Conservation (phyloP, 1,140 invertebrate species). For the Anoplolepis gracilipes region DNA sequence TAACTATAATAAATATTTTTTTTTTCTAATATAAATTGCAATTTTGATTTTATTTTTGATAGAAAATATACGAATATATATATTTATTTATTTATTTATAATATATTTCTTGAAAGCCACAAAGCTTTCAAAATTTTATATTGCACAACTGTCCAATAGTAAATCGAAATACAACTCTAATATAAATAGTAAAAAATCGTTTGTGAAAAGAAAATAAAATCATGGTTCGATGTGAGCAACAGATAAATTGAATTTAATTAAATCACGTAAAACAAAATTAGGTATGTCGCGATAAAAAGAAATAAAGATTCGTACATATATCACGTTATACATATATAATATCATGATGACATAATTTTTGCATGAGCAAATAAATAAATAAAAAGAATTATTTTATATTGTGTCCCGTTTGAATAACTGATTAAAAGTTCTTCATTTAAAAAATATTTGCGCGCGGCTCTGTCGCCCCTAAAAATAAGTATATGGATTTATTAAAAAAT, state of each 20-base stretch:
- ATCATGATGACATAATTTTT: constrained; percentile 32
- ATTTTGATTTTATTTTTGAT: constrained; percentile 23
- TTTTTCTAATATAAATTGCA: not conserved
- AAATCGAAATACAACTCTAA: constrained; percentile 40
- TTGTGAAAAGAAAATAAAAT: constrained; percentile 34
- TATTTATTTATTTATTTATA: constrained; percentile 49
- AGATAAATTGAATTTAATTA: constrained; percentile 21
- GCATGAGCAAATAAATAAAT: not conserved
- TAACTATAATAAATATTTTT: no score
- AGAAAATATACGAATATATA: not conserved
- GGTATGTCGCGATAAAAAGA: not conserved
- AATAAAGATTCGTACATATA: constrained; percentile 13
- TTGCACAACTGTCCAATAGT: constrained; percentile 16
- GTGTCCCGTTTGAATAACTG: no score
- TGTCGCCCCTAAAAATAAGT: not conserved
- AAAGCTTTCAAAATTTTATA: constrained; percentile 35
- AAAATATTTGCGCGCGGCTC: constrained; percentile 15
- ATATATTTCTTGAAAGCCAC: constrained; percentile 24
- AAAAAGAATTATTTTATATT: constrained; percentile 28
- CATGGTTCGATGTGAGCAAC: not conserved
- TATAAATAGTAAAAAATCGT: constrained; percentile 30
- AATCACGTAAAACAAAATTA: not conserved
- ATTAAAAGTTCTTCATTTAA: constrained; percentile 47
- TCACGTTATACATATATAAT: no score
- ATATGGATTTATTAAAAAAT: not conserved